Percentiles rank a stretch among this genome's conserved stretches.
Conservation (phyloP, 2,797 vertebrate species). For the Bradypodion ventrale region DNA sequence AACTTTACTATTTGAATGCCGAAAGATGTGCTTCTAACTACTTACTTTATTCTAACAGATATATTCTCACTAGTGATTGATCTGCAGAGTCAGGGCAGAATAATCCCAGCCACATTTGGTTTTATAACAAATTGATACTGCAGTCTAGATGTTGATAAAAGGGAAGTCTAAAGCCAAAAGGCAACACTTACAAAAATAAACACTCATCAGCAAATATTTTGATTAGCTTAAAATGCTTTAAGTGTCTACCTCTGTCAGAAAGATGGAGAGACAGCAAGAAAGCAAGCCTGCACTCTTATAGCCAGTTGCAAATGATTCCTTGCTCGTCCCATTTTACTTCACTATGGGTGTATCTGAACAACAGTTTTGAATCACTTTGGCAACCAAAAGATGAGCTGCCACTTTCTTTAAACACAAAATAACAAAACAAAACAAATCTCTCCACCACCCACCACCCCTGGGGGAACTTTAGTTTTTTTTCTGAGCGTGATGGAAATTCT, state of each 20-base stretch:
- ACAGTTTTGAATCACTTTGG: neutral
- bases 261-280: conserved; percentile 44
- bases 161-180: conserved; percentile 72
- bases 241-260: conserved; percentile 61
- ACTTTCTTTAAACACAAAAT: neutral
- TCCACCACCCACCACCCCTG: too few relatives aligned
- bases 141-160: conserved; percentile 58
- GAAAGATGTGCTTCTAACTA: conserved; percentile 53
- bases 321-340: conserved; percentile 22
- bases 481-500: neutral
- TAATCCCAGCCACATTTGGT: conserved; percentile 68
- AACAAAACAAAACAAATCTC: neutral
- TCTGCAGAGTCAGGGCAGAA: conserved; percentile 53
- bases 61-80: conserved; percentile 62
- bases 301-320: neutral
- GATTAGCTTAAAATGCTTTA: conserved; percentile 78
- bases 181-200: conserved; percentile 79
- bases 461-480: neutral
- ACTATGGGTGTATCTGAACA: neutral
- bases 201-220: conserved; percentile 81
- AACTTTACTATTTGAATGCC: conserved; percentile 34
- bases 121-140: conserved; percentile 65
- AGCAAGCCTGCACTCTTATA: conserved; percentile 18
- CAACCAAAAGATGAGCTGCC: conserved; percentile 3
- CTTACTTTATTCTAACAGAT: conserved; percentile 51